phyloP scores from a whole-genome alignment of 2,113 vertebrate species.

The Rhinogobius similis region DNA sequence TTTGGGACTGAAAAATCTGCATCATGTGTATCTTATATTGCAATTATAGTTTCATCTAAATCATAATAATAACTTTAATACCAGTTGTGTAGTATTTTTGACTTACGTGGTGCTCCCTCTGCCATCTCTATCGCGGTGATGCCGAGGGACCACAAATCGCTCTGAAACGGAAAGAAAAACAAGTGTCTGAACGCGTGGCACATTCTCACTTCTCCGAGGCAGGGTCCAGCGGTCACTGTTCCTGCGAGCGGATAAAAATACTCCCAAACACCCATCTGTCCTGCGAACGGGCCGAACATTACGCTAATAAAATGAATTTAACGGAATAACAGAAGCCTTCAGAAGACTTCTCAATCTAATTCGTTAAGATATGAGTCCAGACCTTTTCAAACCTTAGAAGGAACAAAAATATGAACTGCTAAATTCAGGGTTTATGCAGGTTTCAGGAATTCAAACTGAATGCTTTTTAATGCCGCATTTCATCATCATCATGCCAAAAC shows the following conservation, averaged over 20 bases:
- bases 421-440: no score
- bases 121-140: slow-evolving; percentile 99
- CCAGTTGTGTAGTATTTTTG: slow-evolving; percentile 13
- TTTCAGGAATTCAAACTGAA: no score
- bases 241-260: slow-evolving; percentile 47
- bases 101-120: slow-evolving; percentile 98
- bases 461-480: no score
- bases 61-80: neutral
- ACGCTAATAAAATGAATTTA: neutral
- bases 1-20: no score
- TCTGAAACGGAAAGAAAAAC: slow-evolving; percentile 77
- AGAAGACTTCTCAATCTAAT: no score
- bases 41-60: neutral
- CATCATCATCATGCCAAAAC: no score
- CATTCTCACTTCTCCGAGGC: slow-evolving; percentile 30
- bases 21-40: neutral
- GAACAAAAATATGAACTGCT: no score
- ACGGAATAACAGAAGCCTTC: no score
- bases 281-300: neutral
- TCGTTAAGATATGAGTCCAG: no score
- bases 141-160: slow-evolving; percentile 97
- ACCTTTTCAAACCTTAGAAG: no score
- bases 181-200: slow-evolving; percentile 19
- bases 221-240: slow-evolving; percentile 25
- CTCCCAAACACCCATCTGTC: slow-evolving; percentile 30